A percentile compares a stretch with the other conserved stretches of the same genome.
Evolutionary conservation across 2,888 invertebrate species (phyloP).

Genomic region (Sminthurides aquaticus): DNA sequence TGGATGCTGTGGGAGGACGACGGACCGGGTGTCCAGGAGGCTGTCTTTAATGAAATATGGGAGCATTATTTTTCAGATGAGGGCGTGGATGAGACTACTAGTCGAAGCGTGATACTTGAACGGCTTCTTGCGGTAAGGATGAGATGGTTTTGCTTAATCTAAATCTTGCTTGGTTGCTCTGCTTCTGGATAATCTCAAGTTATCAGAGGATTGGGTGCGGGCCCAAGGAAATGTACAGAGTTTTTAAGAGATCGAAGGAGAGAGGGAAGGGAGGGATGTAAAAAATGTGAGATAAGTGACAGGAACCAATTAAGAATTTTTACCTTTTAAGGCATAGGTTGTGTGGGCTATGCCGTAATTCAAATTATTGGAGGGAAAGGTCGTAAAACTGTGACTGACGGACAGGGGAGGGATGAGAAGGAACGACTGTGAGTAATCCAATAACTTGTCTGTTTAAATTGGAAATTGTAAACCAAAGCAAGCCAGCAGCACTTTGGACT

Average conservation of each 20-base stretch:
- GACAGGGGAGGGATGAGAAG: too few species aligned
- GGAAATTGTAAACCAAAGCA: too few species aligned
- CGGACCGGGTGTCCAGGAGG: conserved; percentile 24
- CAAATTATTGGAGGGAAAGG: not conserved
- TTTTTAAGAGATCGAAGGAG: too few species aligned
- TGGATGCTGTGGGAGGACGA: conserved; percentile 27
- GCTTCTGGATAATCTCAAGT: too few species aligned
- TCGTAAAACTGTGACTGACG: not conserved
- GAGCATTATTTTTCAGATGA: conserved; percentile 31
- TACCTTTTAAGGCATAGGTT: not conserved
- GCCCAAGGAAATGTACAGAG: too few species aligned
- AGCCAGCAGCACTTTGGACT: too few species aligned
- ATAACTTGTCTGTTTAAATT: too few species aligned
- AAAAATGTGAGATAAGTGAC: too few species aligned
- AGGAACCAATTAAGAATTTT: not conserved
- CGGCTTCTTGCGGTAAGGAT: not conserved
- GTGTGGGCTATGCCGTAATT: not conserved
- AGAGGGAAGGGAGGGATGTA: too few species aligned
- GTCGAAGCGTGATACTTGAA: not conserved
- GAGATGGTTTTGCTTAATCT: not conserved
- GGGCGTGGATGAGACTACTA: not conserved
- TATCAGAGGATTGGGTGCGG: too few species aligned
- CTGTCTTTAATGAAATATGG: conserved; percentile 39
- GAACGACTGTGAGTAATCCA: too few species aligned
- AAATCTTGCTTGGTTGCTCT: too few species aligned